Base-by-base conservation (phyloP, 53 echinoderm and acorn worm genomes). In the Arbacia lixula region DNA sequence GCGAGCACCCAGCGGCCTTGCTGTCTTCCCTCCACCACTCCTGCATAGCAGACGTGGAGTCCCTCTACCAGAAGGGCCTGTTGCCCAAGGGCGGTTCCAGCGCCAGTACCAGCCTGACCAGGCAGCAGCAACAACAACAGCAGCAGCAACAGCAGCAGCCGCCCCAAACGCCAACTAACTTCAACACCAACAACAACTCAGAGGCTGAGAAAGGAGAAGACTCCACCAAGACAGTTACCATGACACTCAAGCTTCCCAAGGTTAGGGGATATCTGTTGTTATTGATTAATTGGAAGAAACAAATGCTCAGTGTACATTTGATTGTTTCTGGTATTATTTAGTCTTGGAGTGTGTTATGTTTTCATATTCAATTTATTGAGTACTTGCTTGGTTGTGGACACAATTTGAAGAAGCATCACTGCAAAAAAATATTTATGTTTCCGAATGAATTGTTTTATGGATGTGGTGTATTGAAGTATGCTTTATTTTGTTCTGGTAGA, bases 11-110 rank as follows among this genome's bases (percentile, higher is more conserved):
- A 1, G 76, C 84, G 5, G 40, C 89, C 3, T 78, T 89, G 42
- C 77, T 89, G 35, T 83, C 84, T 27, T 85, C 89, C 30, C 84
- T 89, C 0, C 89, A 89, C 31, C 89, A 89, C 60, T 62, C 76
- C 65, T 89, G 84, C 29, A 85, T 89, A 11, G 43, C 82, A 1
- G 82, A 81, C n/a, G 82, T 81, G 39, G 82, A 81, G 50, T 63
- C 82, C 32, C 82, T 81, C 63, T 81, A 39, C 82, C 82, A 61
- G 29, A 11, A 40, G n/a, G 82, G 82, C 10, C 49, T 81, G 12
- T 49, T 81, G 2, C 82, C 82, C 0, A 64, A 81, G 63, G 82
- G 82, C 19, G 82, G 82, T 6, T 63, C 46, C 82, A 81, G 82
- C 35, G n/a, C 63, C 50, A 81, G 82, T 35, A 8, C 63, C 50